phyloP scores from a whole-genome alignment of 2,888 invertebrate genomes.

The Watsonalla binaria region DNA sequence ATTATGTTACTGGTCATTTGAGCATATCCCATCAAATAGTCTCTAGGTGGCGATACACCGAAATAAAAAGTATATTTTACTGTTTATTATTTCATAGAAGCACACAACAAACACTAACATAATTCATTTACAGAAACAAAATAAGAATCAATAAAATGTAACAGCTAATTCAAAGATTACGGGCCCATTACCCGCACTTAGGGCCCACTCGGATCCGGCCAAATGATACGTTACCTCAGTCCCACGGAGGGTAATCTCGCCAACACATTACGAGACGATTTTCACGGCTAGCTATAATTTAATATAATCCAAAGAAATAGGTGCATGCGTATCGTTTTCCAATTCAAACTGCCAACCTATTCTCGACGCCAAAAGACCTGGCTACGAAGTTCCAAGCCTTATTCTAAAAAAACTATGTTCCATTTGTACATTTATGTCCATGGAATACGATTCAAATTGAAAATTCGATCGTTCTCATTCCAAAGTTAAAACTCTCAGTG shows the following conservation, averaged over 20 bases:
- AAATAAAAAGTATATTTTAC: background rate
- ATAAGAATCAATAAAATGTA: constrained; percentile 65
- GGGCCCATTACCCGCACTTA: constrained; percentile 64
- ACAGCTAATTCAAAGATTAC: constrained; percentile 71
- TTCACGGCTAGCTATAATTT: constrained; percentile 78
- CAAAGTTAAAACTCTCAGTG: constrained; percentile 25
- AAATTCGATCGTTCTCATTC: constrained; percentile 16
- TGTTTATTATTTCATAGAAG: constrained; percentile 1
- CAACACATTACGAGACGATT: constrained; percentile 76
- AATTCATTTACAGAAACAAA: constrained; percentile 42
- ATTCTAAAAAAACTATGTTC: constrained; percentile 12
- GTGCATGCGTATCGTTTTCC: constrained; percentile 51
- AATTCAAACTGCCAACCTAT: constrained; percentile 27
- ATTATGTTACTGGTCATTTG: too few species aligned
- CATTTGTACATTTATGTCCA: constrained; percentile 19
- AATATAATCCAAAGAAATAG: constrained; percentile 79
- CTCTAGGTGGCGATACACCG: too few species aligned
- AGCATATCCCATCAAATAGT: too few species aligned
- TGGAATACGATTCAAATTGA: constrained; percentile 38
- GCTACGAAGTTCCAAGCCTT: constrained; percentile 18
- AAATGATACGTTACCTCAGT: constrained; percentile 69
- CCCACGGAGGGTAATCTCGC: constrained; percentile 69
- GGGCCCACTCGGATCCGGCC: constrained; percentile 50
- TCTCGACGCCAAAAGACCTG: constrained; percentile 22
- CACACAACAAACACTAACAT: constrained; percentile 23